Conservation (phyloP, 2,888 invertebrate species). For the Anagyrus pseudococci region DNA sequence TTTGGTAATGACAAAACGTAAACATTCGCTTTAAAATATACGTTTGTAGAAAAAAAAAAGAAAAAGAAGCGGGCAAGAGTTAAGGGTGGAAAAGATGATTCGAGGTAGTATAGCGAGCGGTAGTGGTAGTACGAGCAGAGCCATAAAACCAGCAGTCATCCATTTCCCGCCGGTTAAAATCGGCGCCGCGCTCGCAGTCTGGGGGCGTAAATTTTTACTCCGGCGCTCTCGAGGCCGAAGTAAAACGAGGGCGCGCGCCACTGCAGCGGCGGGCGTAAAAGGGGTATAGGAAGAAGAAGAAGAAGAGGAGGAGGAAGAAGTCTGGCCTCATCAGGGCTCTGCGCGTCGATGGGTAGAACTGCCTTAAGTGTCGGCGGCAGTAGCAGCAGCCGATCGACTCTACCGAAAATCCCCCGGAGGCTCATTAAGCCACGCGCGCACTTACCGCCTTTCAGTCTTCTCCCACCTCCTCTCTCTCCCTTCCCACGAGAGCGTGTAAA, state of each 20-base stretch:
- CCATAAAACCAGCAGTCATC: neutral
- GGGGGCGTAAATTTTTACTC: neutral
- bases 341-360: constrained; percentile 1
- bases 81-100: too few species aligned
- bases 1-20: too few species aligned
- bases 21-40: too few species aligned
- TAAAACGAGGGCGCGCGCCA: too few species aligned
- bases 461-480: neutral
- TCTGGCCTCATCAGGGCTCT: constrained; percentile 20
- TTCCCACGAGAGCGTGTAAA: constrained; percentile 17
- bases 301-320: constrained; percentile 3
- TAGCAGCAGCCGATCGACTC: constrained; percentile 16
- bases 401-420: constrained; percentile 31
- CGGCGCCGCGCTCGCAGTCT: too few species aligned
- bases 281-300: neutral
- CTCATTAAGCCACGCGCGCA: constrained; percentile 30
- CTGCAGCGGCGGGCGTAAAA: neutral
- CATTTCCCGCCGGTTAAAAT: neutral
- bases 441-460: neutral
- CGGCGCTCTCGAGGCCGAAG: too few species aligned
- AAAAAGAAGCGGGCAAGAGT: too few species aligned
- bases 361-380: constrained; percentile 18
- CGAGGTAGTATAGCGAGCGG: too few species aligned
- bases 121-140: neutral
- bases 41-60: too few species aligned